Conservation (phyloP, 2,113 vertebrate genomes). For the Naja naja region DNA sequence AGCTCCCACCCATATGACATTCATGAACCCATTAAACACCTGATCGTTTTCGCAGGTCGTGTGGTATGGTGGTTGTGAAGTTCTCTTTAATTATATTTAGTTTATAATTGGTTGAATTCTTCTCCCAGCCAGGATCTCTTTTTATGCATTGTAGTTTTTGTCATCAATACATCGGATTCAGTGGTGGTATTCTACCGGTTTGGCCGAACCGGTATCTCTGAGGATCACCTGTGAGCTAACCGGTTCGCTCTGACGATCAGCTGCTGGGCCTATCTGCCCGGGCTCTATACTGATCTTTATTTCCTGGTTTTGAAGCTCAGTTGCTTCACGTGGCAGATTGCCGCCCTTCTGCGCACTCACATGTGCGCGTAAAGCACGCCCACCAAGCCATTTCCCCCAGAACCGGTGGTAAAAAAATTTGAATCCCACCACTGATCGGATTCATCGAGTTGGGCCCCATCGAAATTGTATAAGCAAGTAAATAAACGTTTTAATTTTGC, state of each 20-base stretch:
- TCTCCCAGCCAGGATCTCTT: background rate
- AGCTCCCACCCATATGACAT: background rate
- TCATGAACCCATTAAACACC: background rate
- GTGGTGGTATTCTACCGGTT: too few relatives aligned
- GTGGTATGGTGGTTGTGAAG: background rate
- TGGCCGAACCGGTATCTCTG: too few relatives aligned
- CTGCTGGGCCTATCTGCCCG: too few relatives aligned
- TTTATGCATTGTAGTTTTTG: background rate
- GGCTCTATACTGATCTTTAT: too few relatives aligned
- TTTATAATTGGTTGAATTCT: background rate
- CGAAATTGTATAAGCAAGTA: background rate
- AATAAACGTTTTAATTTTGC: background rate
- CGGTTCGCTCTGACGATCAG: too few relatives aligned
- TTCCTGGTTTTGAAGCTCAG: too few relatives aligned
- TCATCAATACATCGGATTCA: background rate
- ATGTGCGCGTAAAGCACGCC: too few relatives aligned
- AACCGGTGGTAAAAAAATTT: background rate
- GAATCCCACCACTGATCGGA: too few relatives aligned
- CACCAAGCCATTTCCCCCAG: too few relatives aligned
- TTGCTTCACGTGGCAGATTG: too few relatives aligned
- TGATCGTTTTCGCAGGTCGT: background rate
- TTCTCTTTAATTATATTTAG: background rate
- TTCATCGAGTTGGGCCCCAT: background rate
- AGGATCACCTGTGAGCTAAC: too few relatives aligned
- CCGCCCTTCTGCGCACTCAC: too few relatives aligned